phyloP scores from a whole-genome alignment of 2,888 invertebrate genomes.

The Tillus elongatus region DNA sequence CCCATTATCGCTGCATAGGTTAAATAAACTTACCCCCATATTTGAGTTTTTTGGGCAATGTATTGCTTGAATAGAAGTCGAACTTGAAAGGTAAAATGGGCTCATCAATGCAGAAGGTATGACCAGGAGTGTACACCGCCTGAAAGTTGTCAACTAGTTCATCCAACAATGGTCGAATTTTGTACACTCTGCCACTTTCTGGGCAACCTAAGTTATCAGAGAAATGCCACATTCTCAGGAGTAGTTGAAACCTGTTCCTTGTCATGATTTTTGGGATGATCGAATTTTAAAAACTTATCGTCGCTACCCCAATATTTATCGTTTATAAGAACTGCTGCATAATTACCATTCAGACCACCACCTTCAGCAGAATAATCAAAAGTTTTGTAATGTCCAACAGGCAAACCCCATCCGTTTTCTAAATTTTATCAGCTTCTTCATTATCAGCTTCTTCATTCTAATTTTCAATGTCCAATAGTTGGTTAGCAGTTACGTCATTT shows the following conservation, averaged over 20 bases:
- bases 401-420: background rate
- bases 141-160: constrained; percentile 2
- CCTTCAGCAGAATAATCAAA: constrained; percentile 6
- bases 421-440: no score
- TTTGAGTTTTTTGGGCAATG: no score
- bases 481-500: background rate
- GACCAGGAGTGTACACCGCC: constrained; percentile 6
- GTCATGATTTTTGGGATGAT: constrained; percentile 5
- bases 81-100: constrained; percentile 1
- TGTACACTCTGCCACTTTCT: constrained; percentile 2
- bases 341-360: background rate
- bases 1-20: no score
- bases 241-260: constrained; percentile 6
- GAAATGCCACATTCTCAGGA: constrained; percentile 6
- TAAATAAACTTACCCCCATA: no score
- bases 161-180: constrained; percentile 4
- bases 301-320: background rate
- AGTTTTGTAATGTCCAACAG: constrained; percentile 1
- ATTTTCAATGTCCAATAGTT: background rate
- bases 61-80: no score
- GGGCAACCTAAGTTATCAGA: constrained; percentile 5
- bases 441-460: background rate
- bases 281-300: background rate
- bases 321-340: constrained; percentile 4
- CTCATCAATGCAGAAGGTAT: constrained; percentile 6